Evolutionary conservation across 2,797 vertebrate genomes (phyloP), one percentile per base, ranked within the genome.

Genomic region (Silurus aristotelis): DNA sequence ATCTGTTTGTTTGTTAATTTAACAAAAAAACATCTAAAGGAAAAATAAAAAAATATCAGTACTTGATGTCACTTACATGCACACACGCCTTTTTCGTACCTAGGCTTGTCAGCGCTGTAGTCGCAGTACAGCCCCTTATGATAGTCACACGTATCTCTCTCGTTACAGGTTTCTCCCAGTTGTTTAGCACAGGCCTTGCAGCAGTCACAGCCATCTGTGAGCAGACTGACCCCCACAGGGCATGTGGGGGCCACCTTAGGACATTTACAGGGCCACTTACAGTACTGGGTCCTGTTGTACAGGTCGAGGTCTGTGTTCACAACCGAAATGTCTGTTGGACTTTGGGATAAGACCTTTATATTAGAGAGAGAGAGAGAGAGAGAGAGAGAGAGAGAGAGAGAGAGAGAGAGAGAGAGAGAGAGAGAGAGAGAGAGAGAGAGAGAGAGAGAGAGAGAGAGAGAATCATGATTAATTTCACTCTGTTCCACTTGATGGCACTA

Each of bases 81-180:
- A 96, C 98, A 99, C 89, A 98, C 93, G 96, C 98, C 98, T 96
- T 97, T 96, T 97, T 98, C 98, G 95, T 98, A 99, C 97, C 98
- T 98, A 94, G 98, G 98, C 95, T 94, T 96, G 96, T 98, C 98
- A 94, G 95, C 93, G n/a, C 97, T 99, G 94, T 99, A 99, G 93
- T 99, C 98, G 27, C 98, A 99, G 95, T 99, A 99, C 86, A 99
- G 93, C 88, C 97, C 98, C 90, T 96, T 96, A 92, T 99, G 98
- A 85, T 95, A 95, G 91, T 99, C 98, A 43, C 98, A 99, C 43
- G 92, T 92, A 85, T 98, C 96, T 0, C 96, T 96, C 93, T 99
- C 98, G 0, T 97, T 98, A 93, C 98, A 99, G 80, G 89, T 95
- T 89, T 98, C 96, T 0, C 98, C 96, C 0, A 96, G 93, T 93